A percentile compares a stretch with the other conserved stretches of the same genome.
phyloP scores from a whole-genome alignment of 92 coral and sea anemone genomes.

The Plumapathes pennacea region DNA sequence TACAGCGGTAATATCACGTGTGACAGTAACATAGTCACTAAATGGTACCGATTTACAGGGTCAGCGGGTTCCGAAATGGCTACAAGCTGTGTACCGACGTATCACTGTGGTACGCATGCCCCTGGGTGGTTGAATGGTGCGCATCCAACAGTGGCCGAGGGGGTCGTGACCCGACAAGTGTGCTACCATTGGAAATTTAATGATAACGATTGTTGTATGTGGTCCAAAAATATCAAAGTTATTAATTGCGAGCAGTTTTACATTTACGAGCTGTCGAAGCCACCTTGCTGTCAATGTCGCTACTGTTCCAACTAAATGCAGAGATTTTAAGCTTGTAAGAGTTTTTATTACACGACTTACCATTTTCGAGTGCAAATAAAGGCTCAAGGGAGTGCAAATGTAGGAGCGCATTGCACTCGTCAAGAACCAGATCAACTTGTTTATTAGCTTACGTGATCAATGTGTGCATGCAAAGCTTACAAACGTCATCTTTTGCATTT shows the following conservation, averaged over 20 bases:
- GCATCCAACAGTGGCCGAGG: not conserved
- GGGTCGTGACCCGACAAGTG: not conserved
- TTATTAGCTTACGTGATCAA: too few relatives aligned
- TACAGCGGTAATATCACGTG: too few relatives aligned
- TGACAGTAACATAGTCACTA: too few relatives aligned
- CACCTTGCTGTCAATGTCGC: not conserved
- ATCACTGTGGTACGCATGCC: not conserved
- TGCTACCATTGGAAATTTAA: slow-evolving; percentile 2
- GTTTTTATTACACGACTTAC: too few relatives aligned
- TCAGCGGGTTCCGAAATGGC: not conserved
- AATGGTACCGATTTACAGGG: slow-evolving; percentile 10
- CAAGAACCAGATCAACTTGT: too few relatives aligned
- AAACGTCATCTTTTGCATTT: too few relatives aligned
- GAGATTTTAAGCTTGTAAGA: too few relatives aligned
- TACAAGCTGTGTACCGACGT: not conserved
- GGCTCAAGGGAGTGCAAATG: too few relatives aligned
- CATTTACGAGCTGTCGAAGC: slow-evolving; percentile 1
- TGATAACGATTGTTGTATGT: not conserved
- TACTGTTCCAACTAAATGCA: too few relatives aligned
- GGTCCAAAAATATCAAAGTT: not conserved
- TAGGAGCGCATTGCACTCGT: too few relatives aligned
- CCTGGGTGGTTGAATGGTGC: slow-evolving; percentile 17
- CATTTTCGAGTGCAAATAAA: too few relatives aligned
- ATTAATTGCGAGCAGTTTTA: not conserved
- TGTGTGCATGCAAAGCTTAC: too few relatives aligned